Evolutionary conservation across 1,140 invertebrate genomes (phyloP).

Genomic region (roundworm (Caenorhabditis elegans)): WBcel235 BX284604.4:7511501-7512000

Average conservation of each 20-base stretch:
- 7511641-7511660: background rate
- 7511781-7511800: constrained; percentile 57
- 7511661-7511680: constrained; percentile 55
- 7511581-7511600: constrained; percentile 59
- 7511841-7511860: constrained; percentile 55
- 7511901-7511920: constrained; percentile 62
- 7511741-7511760: constrained; percentile 46
- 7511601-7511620: constrained; percentile 57
- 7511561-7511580: constrained; percentile 54
- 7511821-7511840: constrained; percentile 36
- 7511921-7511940: constrained; percentile 60
- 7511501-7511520: constrained; percentile 60
- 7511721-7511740: constrained; percentile 52
- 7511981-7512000: constrained; percentile 59
- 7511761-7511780: constrained; percentile 62
- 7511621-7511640: constrained; percentile 52
- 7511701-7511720: constrained; percentile 52
- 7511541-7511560: constrained; percentile 49
- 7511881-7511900: constrained; percentile 63
- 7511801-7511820: constrained; percentile 57
- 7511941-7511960: constrained; percentile 59
- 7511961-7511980: constrained; percentile 58
- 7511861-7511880: constrained; percentile 58
- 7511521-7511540: constrained; percentile 54
- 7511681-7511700: constrained; percentile 56